These are phyloP conservation scores for Darevskia nairensis DNA, from an alignment of 2,797 vertebrate species.

Conservation along the genomic window DNA sequence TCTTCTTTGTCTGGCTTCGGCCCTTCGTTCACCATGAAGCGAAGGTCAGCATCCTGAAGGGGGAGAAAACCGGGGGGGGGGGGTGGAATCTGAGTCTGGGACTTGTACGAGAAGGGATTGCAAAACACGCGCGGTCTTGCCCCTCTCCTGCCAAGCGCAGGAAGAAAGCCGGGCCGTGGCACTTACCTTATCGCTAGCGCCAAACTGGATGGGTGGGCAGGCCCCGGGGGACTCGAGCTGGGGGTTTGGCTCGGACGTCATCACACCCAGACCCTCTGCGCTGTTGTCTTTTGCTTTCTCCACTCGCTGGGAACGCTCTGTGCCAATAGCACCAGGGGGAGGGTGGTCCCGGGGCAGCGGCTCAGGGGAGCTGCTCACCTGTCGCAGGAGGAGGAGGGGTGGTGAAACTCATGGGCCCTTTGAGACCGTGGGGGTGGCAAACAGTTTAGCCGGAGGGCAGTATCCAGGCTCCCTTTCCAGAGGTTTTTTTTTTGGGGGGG, in stretches of 20 bases:
- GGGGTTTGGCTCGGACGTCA: conserved; percentile 24
- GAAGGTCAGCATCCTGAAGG: conserved; percentile 30
- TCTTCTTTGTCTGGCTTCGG: conserved; percentile 65
- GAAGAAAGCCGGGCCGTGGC: neutral
- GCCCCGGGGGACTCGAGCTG: conserved; percentile 49
- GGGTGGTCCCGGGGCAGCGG: conserved; percentile 56
- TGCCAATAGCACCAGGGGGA: conserved; percentile 76
- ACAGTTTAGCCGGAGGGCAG: accelerated
- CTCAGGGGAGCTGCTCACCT: conserved; percentile 52
- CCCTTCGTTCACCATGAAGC: conserved; percentile 55
- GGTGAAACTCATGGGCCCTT: neutral
- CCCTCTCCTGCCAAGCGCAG: neutral
- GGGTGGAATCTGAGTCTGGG: too few relatives aligned
- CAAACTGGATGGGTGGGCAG: conserved; percentile 68
- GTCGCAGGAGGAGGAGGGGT: neutral
- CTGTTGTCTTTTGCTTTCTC: conserved; percentile 58
- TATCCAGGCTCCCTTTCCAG: too few relatives aligned
- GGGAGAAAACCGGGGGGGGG: neutral
- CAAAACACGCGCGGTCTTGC: neutral
- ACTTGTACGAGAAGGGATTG: accelerated
- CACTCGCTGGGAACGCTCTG: conserved; percentile 69
- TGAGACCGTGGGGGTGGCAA: neutral
- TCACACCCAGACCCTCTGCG: neutral
- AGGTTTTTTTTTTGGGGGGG: too few relatives aligned
- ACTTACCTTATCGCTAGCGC: conserved; percentile 67